Evolutionary conservation across 2,888 invertebrate species (phyloP).

Genomic region (Lepidochitona cinerea): DNA sequence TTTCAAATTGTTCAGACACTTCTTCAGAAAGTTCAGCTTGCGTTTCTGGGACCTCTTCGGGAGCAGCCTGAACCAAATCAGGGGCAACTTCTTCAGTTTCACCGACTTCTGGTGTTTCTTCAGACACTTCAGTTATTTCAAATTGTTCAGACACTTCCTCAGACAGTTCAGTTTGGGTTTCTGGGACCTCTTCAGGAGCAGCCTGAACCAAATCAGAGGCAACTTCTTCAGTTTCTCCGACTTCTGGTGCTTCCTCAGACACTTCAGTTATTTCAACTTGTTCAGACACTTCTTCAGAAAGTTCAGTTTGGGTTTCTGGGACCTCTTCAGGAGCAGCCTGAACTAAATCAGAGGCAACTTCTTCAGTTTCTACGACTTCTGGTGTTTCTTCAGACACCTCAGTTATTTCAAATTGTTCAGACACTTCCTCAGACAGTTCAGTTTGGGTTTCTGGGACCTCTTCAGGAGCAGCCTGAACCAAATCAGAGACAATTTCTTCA

Average conservation of each 20-base stretch:
- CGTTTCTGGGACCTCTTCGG: not conserved
- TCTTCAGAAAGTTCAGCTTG: not conserved
- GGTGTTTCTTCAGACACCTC: constrained; percentile 23
- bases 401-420: constrained; percentile 24
- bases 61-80: not conserved
- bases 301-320: constrained; percentile 31
- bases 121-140: not conserved
- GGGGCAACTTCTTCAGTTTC: constrained; percentile 12
- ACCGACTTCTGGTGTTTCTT: constrained; percentile 13
- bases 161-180: not conserved
- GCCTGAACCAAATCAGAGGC: constrained; percentile 9
- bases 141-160: not conserved
- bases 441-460: constrained; percentile 26
- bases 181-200: not conserved
- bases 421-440: constrained; percentile 21
- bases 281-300: constrained; percentile 27
- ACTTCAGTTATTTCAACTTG: constrained; percentile 37
- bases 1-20: not conserved
- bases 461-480: constrained; percentile 21
- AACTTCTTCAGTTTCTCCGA: constrained; percentile 27
- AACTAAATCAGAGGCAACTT: constrained; percentile 16
- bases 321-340: constrained; percentile 22
- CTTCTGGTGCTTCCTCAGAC: constrained; percentile 24
- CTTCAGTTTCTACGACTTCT: constrained; percentile 26
- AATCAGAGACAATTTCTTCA: constrained; percentile 6